phyloP scores from a whole-genome alignment of 2,888 invertebrate genomes.

The Drosophila paracracens region DNA sequence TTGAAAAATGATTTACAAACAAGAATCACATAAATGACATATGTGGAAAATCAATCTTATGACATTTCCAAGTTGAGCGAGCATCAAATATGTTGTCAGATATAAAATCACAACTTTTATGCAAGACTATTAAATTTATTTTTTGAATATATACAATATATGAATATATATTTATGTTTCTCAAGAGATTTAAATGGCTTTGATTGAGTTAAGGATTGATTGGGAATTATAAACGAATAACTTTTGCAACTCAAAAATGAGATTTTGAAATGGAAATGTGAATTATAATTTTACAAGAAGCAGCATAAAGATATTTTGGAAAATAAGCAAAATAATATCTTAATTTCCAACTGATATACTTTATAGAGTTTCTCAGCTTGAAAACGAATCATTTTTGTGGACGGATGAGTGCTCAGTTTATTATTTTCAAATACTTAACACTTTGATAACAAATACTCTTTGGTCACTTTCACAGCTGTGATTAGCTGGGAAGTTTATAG shows the following conservation, averaged over 20 bases:
- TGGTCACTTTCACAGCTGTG: not conserved
- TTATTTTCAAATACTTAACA: not conserved
- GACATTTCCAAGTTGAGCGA: not conserved
- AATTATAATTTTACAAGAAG: not conserved
- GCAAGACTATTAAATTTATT: not conserved
- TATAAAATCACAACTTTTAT: not conserved
- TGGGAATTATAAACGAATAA: not conserved
- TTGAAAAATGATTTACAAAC: not conserved
- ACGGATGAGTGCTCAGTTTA: not conserved
- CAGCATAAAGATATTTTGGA: not conserved
- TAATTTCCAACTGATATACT: not conserved
- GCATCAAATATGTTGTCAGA: not conserved
- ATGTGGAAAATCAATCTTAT: not conserved
- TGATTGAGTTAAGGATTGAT: not conserved
- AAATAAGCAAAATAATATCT: not conserved
- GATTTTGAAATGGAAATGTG: not conserved
- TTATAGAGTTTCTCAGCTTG: not conserved
- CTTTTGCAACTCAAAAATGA: not conserved
- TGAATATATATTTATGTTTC: not conserved
- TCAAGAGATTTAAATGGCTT: not conserved
- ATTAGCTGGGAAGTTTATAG: not conserved
- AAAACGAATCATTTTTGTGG: not conserved
- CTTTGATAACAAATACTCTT: too few species aligned
- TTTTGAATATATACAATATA: not conserved
- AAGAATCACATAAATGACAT: not conserved